phyloP scores from a whole-genome alignment of 2,113 vertebrate genomes.

The Pteropus alecto region DNA sequence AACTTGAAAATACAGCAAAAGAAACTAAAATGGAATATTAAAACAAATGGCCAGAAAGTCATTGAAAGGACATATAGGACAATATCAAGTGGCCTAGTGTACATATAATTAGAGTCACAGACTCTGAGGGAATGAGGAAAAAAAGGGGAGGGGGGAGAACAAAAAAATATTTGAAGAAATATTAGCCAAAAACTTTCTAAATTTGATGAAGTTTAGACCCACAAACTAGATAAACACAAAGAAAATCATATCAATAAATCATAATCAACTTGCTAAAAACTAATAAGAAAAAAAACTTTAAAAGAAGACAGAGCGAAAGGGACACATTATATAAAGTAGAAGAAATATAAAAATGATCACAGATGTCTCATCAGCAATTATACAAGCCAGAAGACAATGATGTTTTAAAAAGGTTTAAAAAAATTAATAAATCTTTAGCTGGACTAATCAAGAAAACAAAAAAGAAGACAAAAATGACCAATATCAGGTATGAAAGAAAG shows the following conservation, averaged over 20 bases:
- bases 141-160: background rate
- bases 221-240: background rate
- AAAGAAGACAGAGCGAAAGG: background rate
- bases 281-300: background rate
- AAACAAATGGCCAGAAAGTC: background rate
- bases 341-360: background rate
- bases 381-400: background rate
- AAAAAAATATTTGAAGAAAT: background rate
- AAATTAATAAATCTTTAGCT: background rate
- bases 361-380: background rate
- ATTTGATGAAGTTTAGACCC: background rate
- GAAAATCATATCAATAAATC: background rate
- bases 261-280: background rate
- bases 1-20: background rate
- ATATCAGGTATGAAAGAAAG: background rate
- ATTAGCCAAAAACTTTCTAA: background rate
- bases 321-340: background rate
- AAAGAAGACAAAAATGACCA: background rate
- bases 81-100: background rate
- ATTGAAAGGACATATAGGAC: background rate
- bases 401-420: background rate
- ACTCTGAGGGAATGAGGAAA: background rate
- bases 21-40: background rate
- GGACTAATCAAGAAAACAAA: background rate
- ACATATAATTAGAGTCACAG: background rate